Conservation (phyloP, 2,888 invertebrate species). For the Acrocyrtus sp. region DNA sequence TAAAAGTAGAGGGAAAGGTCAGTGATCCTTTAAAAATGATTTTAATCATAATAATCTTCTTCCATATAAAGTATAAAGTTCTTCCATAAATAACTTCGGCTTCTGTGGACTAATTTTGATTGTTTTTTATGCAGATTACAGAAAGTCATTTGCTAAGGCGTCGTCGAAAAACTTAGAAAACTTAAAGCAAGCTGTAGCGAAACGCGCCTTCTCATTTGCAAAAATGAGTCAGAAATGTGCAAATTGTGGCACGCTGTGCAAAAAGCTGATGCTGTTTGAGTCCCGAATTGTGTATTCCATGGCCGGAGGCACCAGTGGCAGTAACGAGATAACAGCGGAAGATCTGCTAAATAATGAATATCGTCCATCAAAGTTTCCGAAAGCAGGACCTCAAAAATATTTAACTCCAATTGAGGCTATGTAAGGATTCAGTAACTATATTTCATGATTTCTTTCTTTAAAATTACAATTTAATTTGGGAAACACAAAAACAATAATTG, state of each 20-base stretch:
- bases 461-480: neutral
- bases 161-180: constrained; percentile 57
- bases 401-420: constrained; percentile 60
- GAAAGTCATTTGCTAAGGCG: neutral
- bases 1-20: neutral
- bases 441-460: neutral
- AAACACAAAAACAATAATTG: neutral
- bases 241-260: constrained; percentile 54
- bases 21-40: too few species aligned
- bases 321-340: constrained; percentile 15
- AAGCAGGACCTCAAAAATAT: constrained; percentile 53
- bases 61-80: too few species aligned
- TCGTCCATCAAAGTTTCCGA: neutral
- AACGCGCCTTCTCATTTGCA: constrained; percentile 52
- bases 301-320: constrained; percentile 5
- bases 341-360: constrained; percentile 15
- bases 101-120: too few species aligned
- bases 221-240: constrained; percentile 57
- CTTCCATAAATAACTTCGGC: too few species aligned
- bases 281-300: constrained; percentile 60
- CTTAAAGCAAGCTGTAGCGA: constrained; percentile 49
- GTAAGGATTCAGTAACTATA: constrained; percentile 40
- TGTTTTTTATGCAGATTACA: too few species aligned
- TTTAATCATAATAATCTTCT: too few species aligned
- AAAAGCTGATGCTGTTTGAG: constrained; percentile 56